Evolutionary conservation across 2,797 vertebrate species (phyloP).

Genomic region (Acrossocheilus fasciatus): DNA sequence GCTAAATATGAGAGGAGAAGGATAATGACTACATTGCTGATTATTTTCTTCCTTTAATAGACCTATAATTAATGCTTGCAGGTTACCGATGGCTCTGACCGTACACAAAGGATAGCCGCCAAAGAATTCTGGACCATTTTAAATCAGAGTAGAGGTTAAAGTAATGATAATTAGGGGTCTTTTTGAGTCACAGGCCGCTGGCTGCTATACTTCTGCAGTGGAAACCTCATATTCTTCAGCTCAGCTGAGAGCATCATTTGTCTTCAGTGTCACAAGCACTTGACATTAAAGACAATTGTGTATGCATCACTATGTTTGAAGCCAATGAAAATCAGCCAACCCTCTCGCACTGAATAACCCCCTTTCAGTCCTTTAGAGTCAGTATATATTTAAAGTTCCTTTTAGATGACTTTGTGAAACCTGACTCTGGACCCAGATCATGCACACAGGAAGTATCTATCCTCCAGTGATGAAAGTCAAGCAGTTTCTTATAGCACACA

Average conservation of each 20-base stretch:
- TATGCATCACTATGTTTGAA: slow-evolving; percentile 62
- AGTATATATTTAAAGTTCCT: slow-evolving; percentile 60
- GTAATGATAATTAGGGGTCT: slow-evolving; percentile 65
- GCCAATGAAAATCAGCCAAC: slow-evolving; percentile 62
- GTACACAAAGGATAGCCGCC: slow-evolving; percentile 54
- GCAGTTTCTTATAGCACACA: slow-evolving; percentile 20
- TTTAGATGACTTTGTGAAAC: slow-evolving; percentile 59
- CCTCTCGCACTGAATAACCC: slow-evolving; percentile 59
- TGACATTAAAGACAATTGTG: slow-evolving; percentile 67
- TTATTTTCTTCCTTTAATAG: slow-evolving; percentile 73
- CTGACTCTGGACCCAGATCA: slow-evolving; percentile 37
- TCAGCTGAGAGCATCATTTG: slow-evolving; percentile 67
- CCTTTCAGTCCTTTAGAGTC: slow-evolving; percentile 53
- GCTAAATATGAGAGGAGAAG: slow-evolving; percentile 58
- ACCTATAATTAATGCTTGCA: slow-evolving; percentile 75
- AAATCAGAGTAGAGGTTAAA: slow-evolving; percentile 56
- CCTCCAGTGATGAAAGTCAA: slow-evolving; percentile 43
- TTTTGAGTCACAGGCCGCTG: slow-evolving; percentile 60
- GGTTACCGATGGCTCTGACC: slow-evolving; percentile 59
- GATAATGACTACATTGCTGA: slow-evolving; percentile 72
- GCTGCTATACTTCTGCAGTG: slow-evolving; percentile 52
- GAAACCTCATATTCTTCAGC: slow-evolving; percentile 59
- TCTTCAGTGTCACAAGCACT: slow-evolving; percentile 70
- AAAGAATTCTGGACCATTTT: slow-evolving; percentile 46
- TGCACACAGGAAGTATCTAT: slow-evolving; percentile 26